Conservation (phyloP, 2,888 invertebrate genomes). For the Cylindroiulus punctatus region DNA sequence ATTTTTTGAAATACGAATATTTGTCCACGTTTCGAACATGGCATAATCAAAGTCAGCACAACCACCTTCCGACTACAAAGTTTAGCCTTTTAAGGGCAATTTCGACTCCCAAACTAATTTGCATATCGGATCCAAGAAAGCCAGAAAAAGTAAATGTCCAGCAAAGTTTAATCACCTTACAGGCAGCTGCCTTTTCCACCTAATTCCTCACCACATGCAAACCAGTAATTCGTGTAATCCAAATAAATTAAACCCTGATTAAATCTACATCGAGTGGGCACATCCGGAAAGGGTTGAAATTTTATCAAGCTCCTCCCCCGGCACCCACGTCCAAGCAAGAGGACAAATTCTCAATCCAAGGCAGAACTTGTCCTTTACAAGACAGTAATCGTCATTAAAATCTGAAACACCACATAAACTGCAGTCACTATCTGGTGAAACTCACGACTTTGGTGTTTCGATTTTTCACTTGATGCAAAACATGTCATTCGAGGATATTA, state of each 20-base stretch:
- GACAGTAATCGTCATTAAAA: neutral
- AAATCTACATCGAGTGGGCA: constrained; percentile 22
- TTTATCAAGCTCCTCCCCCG: neutral
- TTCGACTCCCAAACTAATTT: neutral
- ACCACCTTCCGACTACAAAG: neutral
- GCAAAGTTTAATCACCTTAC: constrained; percentile 17
- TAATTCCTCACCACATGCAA: neutral
- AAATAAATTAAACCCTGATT: constrained; percentile 36
- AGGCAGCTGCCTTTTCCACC: neutral
- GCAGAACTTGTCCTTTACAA: neutral
- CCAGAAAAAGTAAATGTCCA: neutral
- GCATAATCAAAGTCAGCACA: too few species aligned
- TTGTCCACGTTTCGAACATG: too few species aligned
- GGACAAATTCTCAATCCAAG: neutral
- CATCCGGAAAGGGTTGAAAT: constrained; percentile 17
- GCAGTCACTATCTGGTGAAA: neutral
- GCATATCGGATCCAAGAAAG: neutral
- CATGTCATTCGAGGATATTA: neutral
- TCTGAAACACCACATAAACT: neutral
- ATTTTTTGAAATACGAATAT: too few species aligned
- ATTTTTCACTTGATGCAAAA: neutral
- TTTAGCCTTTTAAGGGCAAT: neutral
- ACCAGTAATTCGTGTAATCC: constrained; percentile 25
- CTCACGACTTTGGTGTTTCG: neutral
- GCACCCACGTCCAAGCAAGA: constrained; percentile 34